Conservation (phyloP, 2,113 vertebrate species). For the Podarcis raffonei region DNA sequence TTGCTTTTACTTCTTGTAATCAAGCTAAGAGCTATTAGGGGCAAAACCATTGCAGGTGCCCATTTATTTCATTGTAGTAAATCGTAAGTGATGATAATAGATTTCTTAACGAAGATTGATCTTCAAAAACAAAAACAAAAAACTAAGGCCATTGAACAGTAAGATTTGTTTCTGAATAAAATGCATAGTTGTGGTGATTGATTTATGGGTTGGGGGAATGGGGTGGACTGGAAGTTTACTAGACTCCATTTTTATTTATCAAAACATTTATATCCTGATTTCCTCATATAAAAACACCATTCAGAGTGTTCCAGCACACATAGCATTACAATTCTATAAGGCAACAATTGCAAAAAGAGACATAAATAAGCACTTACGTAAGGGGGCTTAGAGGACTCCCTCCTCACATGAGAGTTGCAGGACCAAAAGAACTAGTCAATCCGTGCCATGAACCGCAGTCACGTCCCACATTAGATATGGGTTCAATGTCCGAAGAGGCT, state of each 20-base stretch:
- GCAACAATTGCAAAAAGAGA: no score
- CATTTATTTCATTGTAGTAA: slow-evolving; percentile 71
- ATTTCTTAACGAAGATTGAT: slow-evolving; percentile 69
- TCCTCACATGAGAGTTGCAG: no score
- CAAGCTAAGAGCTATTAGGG: slow-evolving; percentile 57
- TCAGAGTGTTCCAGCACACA: no score
- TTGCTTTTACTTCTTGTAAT: slow-evolving; percentile 64
- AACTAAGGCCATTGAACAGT: not conserved
- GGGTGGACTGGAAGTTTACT: not conserved
- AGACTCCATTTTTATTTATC: not conserved
- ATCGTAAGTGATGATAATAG: slow-evolving; percentile 69
- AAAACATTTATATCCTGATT: no score
- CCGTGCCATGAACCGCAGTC: no score
- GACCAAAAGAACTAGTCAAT: no score
- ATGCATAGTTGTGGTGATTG: not conserved
- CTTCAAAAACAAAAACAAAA: slow-evolving; percentile 42
- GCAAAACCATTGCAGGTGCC: slow-evolving; percentile 62
- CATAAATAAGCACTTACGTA: no score
- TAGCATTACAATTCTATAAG: no score
- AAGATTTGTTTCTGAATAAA: not conserved
- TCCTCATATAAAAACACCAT: no score
- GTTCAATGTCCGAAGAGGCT: no score
- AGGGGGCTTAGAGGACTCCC: no score
- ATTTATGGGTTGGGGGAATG: not conserved
- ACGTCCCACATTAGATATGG: no score